These are phyloP conservation scores for Botia almorhae DNA, from an alignment of 2,797 vertebrate genomes.

Conservation along the genomic window DNA sequence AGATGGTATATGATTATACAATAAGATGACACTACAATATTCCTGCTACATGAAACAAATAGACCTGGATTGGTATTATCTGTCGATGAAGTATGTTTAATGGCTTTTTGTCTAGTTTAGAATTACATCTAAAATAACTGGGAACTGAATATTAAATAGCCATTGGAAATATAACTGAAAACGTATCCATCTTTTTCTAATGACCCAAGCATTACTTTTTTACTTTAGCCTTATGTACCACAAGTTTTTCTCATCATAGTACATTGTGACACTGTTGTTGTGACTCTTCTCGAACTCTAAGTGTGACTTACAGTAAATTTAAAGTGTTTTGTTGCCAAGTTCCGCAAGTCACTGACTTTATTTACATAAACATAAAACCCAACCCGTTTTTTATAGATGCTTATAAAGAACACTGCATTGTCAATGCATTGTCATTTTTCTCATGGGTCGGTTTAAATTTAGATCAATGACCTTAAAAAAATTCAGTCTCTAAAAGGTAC, in stretches of 20 bases:
- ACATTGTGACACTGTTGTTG: background rate
- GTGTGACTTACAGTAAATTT: background rate
- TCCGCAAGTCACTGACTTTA: constrained; percentile 36
- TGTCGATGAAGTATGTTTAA: background rate
- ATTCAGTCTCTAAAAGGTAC: background rate
- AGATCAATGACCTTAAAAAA: background rate
- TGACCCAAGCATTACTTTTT: background rate
- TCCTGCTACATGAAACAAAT: constrained; percentile 88
- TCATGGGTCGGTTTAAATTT: background rate
- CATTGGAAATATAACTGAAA: background rate
- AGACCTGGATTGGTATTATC: background rate
- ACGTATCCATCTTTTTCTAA: too few species aligned
- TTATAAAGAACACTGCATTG: background rate
- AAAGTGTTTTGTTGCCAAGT: constrained; percentile 60
- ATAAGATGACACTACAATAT: constrained; percentile 89
- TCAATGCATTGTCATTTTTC: constrained; percentile 4
- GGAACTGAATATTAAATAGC: background rate
- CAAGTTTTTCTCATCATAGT: too few species aligned
- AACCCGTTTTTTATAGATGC: constrained; percentile 1
- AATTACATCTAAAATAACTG: background rate
- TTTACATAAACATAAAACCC: constrained; percentile 24
- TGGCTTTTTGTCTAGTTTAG: background rate
- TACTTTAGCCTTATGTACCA: background rate
- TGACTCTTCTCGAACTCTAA: too few species aligned
- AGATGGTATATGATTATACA: constrained; percentile 93